Evolutionary conservation across 2,888 invertebrate species (phyloP).

Genomic region (Limnephilus marmoratus): DNA sequence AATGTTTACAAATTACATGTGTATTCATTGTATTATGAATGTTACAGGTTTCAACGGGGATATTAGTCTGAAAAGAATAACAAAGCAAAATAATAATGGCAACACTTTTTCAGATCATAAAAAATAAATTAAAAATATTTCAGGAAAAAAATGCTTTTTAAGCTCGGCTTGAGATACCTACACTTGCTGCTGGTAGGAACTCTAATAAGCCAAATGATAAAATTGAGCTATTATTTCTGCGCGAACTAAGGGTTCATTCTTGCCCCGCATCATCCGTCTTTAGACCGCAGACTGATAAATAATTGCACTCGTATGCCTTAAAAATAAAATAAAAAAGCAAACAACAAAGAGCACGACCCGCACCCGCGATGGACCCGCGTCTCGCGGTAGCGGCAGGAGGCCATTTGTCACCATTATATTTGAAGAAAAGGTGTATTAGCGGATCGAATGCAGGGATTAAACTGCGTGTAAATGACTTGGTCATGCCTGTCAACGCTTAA

Average conservation of each 20-base stretch:
- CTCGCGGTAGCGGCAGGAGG: slow-evolving; percentile 2
- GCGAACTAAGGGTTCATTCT: not conserved
- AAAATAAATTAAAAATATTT: not conserved
- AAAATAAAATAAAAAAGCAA: slow-evolving; percentile 9
- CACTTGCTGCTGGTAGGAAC: too few relatives aligned
- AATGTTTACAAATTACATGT: too few relatives aligned
- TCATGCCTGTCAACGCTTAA: slow-evolving; percentile 32
- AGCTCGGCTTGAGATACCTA: too few relatives aligned
- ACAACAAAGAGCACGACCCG: not conserved
- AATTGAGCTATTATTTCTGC: too few relatives aligned
- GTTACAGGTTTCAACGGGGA: too few relatives aligned
- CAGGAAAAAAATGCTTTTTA: not conserved
- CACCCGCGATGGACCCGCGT: not conserved
- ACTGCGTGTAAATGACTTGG: slow-evolving; percentile 13
- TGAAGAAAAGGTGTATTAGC: slow-evolving; percentile 18
- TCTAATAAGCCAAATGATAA: too few relatives aligned
- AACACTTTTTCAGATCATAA: too few relatives aligned
- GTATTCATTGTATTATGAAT: too few relatives aligned
- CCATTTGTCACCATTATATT: slow-evolving; percentile 19
- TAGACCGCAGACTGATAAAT: not conserved
- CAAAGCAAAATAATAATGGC: too few relatives aligned
- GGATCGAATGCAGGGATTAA: slow-evolving; percentile 25
- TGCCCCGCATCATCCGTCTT: not conserved
- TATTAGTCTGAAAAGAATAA: too few relatives aligned
- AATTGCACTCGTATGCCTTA: not conserved